Evolutionary conservation across 2,797 vertebrate species (phyloP).

Genomic region (Nyctibius grandis): DNA sequence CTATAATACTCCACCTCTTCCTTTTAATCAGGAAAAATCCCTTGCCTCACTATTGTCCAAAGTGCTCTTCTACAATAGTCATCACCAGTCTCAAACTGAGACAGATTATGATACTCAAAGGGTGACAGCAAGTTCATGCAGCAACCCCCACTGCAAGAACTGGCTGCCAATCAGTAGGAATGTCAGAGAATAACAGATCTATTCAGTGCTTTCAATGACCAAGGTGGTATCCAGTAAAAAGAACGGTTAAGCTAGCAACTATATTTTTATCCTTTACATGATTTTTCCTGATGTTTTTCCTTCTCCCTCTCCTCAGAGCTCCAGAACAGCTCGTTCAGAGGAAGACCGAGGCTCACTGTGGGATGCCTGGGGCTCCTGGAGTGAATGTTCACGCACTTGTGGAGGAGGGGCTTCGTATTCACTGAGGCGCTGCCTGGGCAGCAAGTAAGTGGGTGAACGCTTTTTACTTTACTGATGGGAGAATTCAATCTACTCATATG

Average conservation of each 20-base stretch:
- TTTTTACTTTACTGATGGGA: background rate
- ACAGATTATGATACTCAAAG: background rate
- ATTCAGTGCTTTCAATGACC: background rate
- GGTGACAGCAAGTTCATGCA: background rate
- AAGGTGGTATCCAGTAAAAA: background rate
- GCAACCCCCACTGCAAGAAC: background rate
- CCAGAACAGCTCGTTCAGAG: slow-evolving; percentile 88
- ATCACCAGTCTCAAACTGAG: background rate
- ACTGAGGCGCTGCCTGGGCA: slow-evolving; percentile 90
- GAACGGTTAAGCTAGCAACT: background rate
- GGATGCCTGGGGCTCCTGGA: slow-evolving; percentile 97
- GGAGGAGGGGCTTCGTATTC: slow-evolving; percentile 95
- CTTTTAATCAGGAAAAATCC: background rate
- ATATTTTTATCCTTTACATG: background rate
- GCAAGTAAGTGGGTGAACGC: slow-evolving; percentile 80
- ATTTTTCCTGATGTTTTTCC: background rate
- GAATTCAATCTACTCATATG: background rate
- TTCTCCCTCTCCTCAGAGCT: slow-evolving; percentile 78
- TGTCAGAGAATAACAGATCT: background rate
- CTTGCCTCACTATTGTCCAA: background rate
- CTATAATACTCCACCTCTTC: background rate
- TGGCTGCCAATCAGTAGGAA: background rate
- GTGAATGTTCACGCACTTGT: slow-evolving; percentile 94
- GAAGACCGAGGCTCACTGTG: slow-evolving; percentile 90
- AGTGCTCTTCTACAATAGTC: background rate